Conservation (phyloP, 2,113 vertebrate species). For the Procapra przewalskii region DNA sequence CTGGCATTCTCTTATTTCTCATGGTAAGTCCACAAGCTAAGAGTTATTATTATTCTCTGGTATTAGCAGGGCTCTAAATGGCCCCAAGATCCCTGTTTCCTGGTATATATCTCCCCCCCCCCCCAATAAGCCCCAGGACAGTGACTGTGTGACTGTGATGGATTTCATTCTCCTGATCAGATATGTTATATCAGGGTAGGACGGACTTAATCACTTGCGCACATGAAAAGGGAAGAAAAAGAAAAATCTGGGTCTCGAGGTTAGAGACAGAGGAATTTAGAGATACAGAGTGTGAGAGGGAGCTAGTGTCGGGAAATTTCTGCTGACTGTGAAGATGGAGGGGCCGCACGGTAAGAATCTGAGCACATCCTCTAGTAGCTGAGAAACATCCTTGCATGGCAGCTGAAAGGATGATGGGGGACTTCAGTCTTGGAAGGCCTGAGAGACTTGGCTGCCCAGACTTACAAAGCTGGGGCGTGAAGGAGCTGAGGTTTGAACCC, state of each 20-base stretch:
- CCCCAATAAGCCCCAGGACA: neutral
- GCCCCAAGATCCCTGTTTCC: neutral
- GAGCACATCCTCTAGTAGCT: neutral
- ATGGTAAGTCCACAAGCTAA: neutral
- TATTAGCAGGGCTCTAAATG: neutral
- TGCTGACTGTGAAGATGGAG: neutral
- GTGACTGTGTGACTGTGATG: neutral
- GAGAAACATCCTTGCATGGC: neutral
- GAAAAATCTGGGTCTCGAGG: neutral
- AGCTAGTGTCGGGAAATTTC: neutral
- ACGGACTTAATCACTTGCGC: neutral
- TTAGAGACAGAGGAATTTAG: neutral
- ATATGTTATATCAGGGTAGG: neutral
- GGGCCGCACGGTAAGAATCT: rapidly evolving
- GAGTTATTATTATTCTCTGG: neutral
- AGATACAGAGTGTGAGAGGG: neutral
- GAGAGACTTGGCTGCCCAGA: neutral
- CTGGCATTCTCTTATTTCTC: neutral
- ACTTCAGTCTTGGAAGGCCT: neutral
- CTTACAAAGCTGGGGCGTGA: neutral
- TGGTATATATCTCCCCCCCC: rapidly evolving
- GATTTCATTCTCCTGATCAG: neutral
- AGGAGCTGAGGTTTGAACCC: neutral
- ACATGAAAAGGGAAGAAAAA: neutral
- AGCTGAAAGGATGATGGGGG: neutral